Conservation (phyloP, 2,888 invertebrate species). For the Meteorus colon region DNA sequence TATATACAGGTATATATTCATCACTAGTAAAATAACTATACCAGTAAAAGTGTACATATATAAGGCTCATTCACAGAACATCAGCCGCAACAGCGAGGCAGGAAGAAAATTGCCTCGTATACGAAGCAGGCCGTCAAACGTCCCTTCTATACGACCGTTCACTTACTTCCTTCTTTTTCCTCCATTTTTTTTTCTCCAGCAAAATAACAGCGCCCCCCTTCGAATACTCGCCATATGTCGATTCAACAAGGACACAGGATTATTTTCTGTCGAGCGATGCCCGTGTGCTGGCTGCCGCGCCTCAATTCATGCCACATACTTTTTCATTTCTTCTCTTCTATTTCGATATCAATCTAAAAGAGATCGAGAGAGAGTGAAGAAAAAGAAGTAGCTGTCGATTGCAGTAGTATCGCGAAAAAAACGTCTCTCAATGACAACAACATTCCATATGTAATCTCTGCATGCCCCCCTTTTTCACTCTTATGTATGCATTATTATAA, state of each 20-base stretch:
- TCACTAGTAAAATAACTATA: not conserved
- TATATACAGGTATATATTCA: not conserved
- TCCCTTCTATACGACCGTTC: slow-evolving; percentile 21
- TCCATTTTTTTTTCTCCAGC: not conserved
- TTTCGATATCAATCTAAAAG: too few species aligned
- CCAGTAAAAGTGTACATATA: not conserved
- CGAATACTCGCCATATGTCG: slow-evolving; percentile 40
- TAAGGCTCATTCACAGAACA: slow-evolving; percentile 5
- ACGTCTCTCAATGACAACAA: slow-evolving; percentile 18
- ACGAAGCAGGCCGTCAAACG: slow-evolving; percentile 33
- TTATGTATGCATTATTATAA: too few species aligned
- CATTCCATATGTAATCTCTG: not conserved
- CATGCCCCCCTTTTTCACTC: too few species aligned
- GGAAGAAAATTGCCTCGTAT: slow-evolving; percentile 46
- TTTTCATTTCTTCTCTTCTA: too few species aligned
- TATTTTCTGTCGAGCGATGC: slow-evolving; percentile 22
- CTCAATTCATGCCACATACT: not conserved
- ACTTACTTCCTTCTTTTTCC: slow-evolving; percentile 32
- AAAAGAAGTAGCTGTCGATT: slow-evolving; percentile 17
- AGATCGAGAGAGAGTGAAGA: not conserved
- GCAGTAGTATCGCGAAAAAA: slow-evolving; percentile 31
- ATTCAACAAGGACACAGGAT: slow-evolving; percentile 25
- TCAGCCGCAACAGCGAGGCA: slow-evolving; percentile 14
- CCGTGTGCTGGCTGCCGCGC: not conserved
- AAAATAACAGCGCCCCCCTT: slow-evolving; percentile 2